These are phyloP conservation scores for Sicus ferrugineus DNA, from an alignment of 2,888 invertebrate species.

Conservation along the genomic window DNA sequence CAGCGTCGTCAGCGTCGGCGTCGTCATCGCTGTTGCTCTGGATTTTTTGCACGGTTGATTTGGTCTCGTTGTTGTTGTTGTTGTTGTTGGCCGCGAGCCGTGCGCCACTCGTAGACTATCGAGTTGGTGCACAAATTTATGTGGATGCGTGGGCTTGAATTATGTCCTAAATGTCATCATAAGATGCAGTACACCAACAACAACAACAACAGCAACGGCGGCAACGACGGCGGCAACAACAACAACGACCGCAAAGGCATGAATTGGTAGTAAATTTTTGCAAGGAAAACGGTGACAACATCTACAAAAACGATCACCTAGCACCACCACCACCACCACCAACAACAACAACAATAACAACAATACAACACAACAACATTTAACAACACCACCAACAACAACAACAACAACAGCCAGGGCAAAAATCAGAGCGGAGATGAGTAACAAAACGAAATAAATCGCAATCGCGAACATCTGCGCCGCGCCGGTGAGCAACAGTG, in stretches of 20 bases:
- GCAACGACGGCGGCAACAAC: background rate
- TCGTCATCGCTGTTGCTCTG: constrained; percentile 26
- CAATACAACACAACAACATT: too few species aligned
- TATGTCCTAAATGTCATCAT: constrained; percentile 65
- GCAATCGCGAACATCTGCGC: constrained; percentile 26
- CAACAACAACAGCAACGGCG: constrained; percentile 47
- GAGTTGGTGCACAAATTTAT: constrained; percentile 28
- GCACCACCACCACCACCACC: background rate
- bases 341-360: too few species aligned
- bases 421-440: constrained; percentile 3
- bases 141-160: constrained; percentile 63
- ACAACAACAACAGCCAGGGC: constrained; percentile 1
- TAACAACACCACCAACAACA: constrained; percentile 3
- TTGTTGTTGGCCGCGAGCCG: background rate
- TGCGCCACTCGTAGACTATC: constrained; percentile 8
- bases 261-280: constrained; percentile 1
- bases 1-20: constrained; percentile 13
- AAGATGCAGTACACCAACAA: constrained; percentile 63
- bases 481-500: background rate
- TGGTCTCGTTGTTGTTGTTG: too few species aligned
- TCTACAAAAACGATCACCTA: constrained; percentile 3
- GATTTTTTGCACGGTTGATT: too few species aligned
- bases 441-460: constrained; percentile 28
- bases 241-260: constrained; percentile 7
- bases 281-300: constrained; percentile 13